These are phyloP conservation scores for Eupithecia vulgata DNA, from an alignment of 2,888 invertebrate species.

Conservation along the genomic window DNA sequence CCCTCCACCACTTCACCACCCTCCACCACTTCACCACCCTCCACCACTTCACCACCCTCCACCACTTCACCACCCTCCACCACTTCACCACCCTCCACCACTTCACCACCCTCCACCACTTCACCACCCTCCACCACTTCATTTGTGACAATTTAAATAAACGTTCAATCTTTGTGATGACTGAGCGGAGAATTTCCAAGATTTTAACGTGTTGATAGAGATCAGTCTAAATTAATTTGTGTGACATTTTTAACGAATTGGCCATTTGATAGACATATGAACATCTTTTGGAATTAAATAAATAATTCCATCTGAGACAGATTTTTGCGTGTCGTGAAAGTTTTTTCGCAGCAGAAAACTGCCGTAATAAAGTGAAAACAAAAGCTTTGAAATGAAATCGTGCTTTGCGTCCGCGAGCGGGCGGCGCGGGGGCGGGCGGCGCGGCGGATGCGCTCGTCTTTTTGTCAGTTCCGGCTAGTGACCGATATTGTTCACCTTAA, in stretches of 20 bases:
- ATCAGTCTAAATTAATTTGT: background rate
- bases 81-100: slow-evolving; percentile 3
- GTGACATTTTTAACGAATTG: background rate
- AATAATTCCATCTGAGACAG: background rate
- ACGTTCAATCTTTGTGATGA: slow-evolving; percentile 1
- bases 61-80: background rate
- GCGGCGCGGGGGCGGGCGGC: slow-evolving; percentile 9
- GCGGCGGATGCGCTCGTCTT: slow-evolving; percentile 26
- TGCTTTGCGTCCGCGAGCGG: slow-evolving; percentile 9
- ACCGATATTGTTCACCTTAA: slow-evolving; percentile 39
- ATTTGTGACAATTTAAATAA: slow-evolving; percentile 9
- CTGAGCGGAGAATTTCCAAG: background rate
- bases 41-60: background rate
- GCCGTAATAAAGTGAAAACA: slow-evolving; percentile 25
- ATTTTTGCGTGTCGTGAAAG: background rate
- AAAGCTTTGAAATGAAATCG: slow-evolving; percentile 26
- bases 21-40: background rate
- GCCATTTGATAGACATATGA: background rate
- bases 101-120: background rate
- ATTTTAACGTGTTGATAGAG: slow-evolving; percentile 4
- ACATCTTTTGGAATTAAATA: background rate
- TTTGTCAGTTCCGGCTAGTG: slow-evolving; percentile 29
- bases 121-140: slow-evolving; percentile 3
- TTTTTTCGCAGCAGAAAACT: background rate
- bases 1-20: background rate